A percentile compares a stretch with the other conserved stretches of the same genome.
Evolutionary conservation across 1,140 invertebrate genomes (phyloP).

Genomic region (Pachypeltis micranthus): DNA sequence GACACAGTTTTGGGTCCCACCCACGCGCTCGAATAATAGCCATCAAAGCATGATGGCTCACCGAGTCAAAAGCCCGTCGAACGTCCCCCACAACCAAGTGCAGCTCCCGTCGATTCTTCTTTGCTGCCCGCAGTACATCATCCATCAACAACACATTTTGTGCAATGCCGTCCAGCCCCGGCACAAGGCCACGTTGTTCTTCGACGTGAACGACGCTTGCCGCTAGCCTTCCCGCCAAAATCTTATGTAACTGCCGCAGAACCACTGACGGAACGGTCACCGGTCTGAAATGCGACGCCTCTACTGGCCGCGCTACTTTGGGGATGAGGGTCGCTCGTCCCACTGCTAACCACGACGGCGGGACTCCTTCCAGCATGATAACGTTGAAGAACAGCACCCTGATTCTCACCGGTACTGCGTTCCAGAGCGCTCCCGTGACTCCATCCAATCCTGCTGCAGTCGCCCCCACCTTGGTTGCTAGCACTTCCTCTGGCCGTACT

Average conservation of each 20-base stretch:
- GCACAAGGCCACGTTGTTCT: not conserved
- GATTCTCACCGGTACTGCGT: not conserved
- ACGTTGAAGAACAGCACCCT: not conserved
- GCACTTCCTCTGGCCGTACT: not conserved
- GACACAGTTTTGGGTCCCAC: not conserved
- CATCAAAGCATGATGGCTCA: slow-evolving; percentile 26
- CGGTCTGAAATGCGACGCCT: not conserved
- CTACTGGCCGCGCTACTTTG: not conserved
- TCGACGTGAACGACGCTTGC: not conserved
- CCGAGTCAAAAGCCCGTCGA: slow-evolving; percentile 32
- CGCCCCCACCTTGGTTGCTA: not conserved
- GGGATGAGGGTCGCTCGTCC: not conserved
- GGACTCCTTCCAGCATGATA: not conserved
- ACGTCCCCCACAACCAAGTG: slow-evolving; percentile 26
- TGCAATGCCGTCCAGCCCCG: not conserved
- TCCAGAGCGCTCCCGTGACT: not conserved
- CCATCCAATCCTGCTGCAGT: not conserved
- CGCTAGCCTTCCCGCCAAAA: not conserved
- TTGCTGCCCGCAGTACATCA: not conserved
- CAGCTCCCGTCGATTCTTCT: not conserved
- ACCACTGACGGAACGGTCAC: not conserved
- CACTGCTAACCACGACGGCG: not conserved
- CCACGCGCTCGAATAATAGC: slow-evolving; percentile 15
- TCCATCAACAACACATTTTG: not conserved
- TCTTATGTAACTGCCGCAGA: slow-evolving; percentile 1